Conservation (phyloP, 2,797 vertebrate genomes). For the Arctocebus calabarensis region DNA sequence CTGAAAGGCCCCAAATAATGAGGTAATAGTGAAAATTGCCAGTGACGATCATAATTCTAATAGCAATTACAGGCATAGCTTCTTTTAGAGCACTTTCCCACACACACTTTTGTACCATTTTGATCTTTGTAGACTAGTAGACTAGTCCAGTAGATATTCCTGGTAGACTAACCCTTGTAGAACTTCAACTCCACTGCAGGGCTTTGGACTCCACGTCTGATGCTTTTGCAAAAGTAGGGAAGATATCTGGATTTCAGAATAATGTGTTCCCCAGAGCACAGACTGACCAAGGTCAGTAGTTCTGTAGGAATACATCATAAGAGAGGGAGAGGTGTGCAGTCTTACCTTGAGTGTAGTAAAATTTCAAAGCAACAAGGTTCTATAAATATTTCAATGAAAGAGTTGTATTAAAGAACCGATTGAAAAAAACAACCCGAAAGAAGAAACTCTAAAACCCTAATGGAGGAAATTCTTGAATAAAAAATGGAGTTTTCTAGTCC, state of each 20-base stretch:
- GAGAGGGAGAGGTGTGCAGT: not conserved
- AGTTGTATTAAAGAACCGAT: slow-evolving; percentile 5
- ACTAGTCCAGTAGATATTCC: no score
- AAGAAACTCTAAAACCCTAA: not conserved
- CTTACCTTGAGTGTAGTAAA: slow-evolving; percentile 7
- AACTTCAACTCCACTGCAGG: not conserved
- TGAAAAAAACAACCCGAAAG: not conserved
- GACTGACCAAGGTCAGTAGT: not conserved
- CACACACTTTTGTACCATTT: not conserved
- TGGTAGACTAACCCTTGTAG: not conserved
- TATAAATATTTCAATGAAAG: slow-evolving; percentile 31
- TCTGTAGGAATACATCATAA: not conserved
- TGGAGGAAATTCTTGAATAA: not conserved
- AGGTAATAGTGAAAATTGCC: not conserved
- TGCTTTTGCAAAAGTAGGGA: not conserved
- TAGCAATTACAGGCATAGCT: not conserved
- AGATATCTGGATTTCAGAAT: not conserved
- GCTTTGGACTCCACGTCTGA: not conserved
- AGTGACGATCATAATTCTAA: not conserved
- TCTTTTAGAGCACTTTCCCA: not conserved
- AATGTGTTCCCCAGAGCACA: not conserved
- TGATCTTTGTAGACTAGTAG: not conserved
- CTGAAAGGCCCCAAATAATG: not conserved
- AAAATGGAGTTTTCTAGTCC: not conserved
- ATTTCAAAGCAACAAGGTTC: not conserved